phyloP scores from a whole-genome alignment of 2,113 vertebrate genomes.

The Pseudopodoces humilis region DNA sequence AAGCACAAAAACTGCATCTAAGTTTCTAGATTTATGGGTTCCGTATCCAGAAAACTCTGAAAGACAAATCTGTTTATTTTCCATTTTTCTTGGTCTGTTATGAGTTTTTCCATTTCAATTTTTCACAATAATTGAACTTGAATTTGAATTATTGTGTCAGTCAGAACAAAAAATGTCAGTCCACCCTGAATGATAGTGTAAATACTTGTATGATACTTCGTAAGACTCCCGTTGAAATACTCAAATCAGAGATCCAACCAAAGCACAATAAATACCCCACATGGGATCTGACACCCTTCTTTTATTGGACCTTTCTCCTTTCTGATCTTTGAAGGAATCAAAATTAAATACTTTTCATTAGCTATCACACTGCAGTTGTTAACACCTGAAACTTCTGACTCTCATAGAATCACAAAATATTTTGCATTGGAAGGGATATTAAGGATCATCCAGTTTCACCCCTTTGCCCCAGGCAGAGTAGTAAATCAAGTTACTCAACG shows the following conservation, averaged over 20 bases:
- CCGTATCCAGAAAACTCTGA: constrained; percentile 21
- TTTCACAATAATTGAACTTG: not conserved
- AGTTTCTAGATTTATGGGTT: constrained; percentile 25
- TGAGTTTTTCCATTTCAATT: not conserved
- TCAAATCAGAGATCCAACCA: not conserved
- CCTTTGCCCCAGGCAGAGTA: not conserved
- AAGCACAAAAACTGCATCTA: constrained; percentile 28
- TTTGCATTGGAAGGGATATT: not conserved
- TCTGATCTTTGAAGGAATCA: not conserved
- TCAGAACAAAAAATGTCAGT: not conserved
- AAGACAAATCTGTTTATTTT: constrained; percentile 29
- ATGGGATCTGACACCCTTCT: not conserved
- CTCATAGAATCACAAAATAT: not conserved
- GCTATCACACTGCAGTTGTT: not conserved
- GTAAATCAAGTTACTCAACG: not conserved
- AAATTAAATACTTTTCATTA: not conserved
- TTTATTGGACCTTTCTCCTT: not conserved
- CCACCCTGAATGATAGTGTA: not conserved
- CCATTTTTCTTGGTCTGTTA: not conserved
- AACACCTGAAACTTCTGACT: not conserved
- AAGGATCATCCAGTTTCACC: not conserved
- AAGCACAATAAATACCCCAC: not conserved
- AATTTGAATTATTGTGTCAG: not conserved
- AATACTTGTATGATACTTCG: not conserved
- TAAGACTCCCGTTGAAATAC: not conserved